These are phyloP conservation scores for Siphlonurus alternatus DNA, from an alignment of 2,888 invertebrate genomes.

Conservation along the genomic window DNA sequence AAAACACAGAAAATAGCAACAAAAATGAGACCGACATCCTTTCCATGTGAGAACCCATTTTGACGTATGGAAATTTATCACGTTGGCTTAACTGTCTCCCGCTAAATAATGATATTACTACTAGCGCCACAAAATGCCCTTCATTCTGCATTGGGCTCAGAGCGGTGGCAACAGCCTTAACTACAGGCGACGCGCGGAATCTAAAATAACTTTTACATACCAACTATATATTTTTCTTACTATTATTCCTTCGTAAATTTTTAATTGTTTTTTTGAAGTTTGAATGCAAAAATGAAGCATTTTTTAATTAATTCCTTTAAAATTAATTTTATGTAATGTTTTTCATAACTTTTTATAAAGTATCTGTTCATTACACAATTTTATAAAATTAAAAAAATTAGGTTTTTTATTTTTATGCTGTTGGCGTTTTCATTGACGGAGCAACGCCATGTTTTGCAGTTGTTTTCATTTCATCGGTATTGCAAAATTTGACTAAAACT, in stretches of 20 bases:
- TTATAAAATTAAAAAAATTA: no score
- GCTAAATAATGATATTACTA: not conserved
- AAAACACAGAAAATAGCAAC: not conserved
- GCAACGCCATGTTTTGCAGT: conserved; percentile 1
- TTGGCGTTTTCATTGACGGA: not conserved
- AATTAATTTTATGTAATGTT: no score
- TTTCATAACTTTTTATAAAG: no score
- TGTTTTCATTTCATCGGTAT: conserved; percentile 1
- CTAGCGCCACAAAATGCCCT: not conserved
- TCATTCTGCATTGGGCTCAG: not conserved
- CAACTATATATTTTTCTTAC: not conserved
- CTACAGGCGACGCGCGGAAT: not conserved
- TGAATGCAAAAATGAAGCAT: no score
- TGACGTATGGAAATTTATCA: not conserved
- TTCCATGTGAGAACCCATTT: not conserved
- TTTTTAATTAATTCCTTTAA: no score
- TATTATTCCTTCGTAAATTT: not conserved
- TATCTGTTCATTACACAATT: no score
- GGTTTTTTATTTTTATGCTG: not conserved
- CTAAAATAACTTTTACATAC: not conserved
- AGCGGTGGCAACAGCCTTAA: not conserved
- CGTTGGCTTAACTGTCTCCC: not conserved
- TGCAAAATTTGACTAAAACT: not conserved
- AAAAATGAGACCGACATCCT: not conserved
- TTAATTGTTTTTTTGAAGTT: no score